Conservation (phyloP, 1,140 invertebrate genomes). For the Agraylea sexmaculata region DNA sequence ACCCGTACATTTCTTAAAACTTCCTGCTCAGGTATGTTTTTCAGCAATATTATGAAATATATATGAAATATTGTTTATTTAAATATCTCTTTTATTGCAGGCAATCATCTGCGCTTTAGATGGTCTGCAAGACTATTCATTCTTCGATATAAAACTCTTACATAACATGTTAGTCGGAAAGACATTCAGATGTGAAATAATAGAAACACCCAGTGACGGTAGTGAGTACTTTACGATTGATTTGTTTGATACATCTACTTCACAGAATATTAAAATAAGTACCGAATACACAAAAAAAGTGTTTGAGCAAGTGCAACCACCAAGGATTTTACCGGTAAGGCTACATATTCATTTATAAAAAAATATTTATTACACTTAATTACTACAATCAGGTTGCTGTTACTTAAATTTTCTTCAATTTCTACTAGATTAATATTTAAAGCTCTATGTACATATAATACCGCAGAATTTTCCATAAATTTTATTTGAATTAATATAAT, state of each 20-base stretch:
- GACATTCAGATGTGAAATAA: conserved; percentile 15
- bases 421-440: no score
- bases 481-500: no score
- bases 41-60: conserved; percentile 7
- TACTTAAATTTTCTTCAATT: no score
- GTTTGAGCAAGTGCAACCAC: conserved; percentile 11
- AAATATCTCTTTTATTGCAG: conserved; percentile 26
- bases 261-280: conserved; percentile 42
- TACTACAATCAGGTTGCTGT: no score
- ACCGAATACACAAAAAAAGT: conserved; percentile 29
- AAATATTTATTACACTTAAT: no score
- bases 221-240: conserved; percentile 39
- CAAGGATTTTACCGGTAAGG: conserved; percentile 13
- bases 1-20: conserved; percentile 39
- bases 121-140: conserved; percentile 41
- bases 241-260: conserved; percentile 42
- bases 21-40: conserved; percentile 45
- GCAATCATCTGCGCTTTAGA: conserved; percentile 46
- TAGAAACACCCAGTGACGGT: conserved; percentile 13
- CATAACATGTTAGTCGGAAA: conserved; percentile 12
- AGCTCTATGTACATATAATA: no score
- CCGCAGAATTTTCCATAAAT: no score
- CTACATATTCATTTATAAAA: no score
- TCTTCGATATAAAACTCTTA: conserved; percentile 6
- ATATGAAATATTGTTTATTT: conserved; percentile 5